Evolutionary conservation across 2,888 invertebrate species (phyloP).

Genomic region (Tolmerus cingulatus): DNA sequence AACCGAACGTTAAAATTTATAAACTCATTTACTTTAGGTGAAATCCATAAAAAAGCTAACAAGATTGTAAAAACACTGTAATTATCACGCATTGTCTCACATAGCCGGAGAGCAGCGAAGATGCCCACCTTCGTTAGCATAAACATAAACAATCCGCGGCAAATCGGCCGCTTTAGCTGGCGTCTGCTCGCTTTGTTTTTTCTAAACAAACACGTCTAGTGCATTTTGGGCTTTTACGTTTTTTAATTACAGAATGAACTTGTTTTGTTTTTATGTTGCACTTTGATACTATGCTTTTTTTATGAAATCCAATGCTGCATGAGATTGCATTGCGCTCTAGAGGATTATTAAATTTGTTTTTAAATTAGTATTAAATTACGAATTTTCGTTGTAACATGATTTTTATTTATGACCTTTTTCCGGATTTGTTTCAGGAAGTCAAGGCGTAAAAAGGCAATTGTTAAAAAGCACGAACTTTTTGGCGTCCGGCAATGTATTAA

Average conservation of each 20-base stretch:
- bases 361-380: not conserved
- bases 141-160: slow-evolving; percentile 5
- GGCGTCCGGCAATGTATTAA: slow-evolving; percentile 45
- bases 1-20: slow-evolving; percentile 12
- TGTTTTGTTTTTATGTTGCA: not conserved
- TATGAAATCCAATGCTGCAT: not conserved
- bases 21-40: not conserved
- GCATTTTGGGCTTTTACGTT: not conserved
- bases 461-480: slow-evolving; percentile 40
- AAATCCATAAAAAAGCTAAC: not conserved
- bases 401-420: not conserved
- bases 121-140: slow-evolving; percentile 9
- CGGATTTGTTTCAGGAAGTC: slow-evolving; percentile 6
- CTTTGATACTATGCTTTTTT: not conserved
- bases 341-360: not conserved
- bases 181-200: not conserved
- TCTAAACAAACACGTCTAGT: not conserved
- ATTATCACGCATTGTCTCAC: slow-evolving; percentile 29
- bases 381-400: not conserved
- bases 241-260: not conserved
- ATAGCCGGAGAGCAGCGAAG: not conserved
- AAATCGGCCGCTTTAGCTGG: not conserved
- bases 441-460: slow-evolving; percentile 28
- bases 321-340: not conserved
- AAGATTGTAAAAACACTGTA: not conserved